Conservation (phyloP, 2,797 vertebrate genomes). For the Sebastes trivittatus region DNA sequence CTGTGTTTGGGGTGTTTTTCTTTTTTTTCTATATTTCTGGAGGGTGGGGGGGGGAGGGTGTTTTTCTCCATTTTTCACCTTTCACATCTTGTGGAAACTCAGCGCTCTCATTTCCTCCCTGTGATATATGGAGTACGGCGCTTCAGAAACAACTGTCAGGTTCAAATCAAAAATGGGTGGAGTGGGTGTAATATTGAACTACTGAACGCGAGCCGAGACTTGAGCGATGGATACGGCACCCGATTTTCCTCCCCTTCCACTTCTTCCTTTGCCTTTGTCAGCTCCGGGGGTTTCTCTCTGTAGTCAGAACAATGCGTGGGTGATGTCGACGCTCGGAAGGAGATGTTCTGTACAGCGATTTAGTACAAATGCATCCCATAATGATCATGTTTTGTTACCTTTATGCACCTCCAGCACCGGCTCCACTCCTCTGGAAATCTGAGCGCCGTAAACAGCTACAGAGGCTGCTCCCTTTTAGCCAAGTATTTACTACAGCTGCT, state of each 20-base stretch:
- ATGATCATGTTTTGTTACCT: conserved; percentile 87
- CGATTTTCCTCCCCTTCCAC: conserved; percentile 68
- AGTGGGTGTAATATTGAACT: conserved; percentile 82
- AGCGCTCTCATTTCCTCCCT: conserved; percentile 79
- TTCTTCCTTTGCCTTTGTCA: conserved; percentile 82
- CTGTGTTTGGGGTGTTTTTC: conserved; percentile 66
- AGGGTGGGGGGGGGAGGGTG: conserved; percentile 35
- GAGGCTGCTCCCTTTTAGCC: conserved; percentile 76
- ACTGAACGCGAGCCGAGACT: conserved; percentile 75
- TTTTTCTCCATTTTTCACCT: conserved; percentile 73
- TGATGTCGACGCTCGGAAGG: conserved; percentile 79
- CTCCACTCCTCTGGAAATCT: conserved; percentile 69
- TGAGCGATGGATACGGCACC: conserved; percentile 75
- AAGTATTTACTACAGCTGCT: conserved; percentile 67
- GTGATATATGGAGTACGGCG: conserved; percentile 78
- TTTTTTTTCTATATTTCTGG: conserved; percentile 44
- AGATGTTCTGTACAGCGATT: conserved; percentile 85
- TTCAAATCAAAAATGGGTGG: conserved; percentile 83
- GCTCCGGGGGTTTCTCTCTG: conserved; percentile 84
- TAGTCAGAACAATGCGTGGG: conserved; percentile 83
- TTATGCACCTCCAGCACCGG: conserved; percentile 77
- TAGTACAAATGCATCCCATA: conserved; percentile 86
- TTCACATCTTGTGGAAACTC: conserved; percentile 79
- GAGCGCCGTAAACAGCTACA: conserved; percentile 69
- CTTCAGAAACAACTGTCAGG: conserved; percentile 85